Base-by-base conservation (phyloP, 2,113 vertebrate species). In the Halcyon malimbica region DNA sequence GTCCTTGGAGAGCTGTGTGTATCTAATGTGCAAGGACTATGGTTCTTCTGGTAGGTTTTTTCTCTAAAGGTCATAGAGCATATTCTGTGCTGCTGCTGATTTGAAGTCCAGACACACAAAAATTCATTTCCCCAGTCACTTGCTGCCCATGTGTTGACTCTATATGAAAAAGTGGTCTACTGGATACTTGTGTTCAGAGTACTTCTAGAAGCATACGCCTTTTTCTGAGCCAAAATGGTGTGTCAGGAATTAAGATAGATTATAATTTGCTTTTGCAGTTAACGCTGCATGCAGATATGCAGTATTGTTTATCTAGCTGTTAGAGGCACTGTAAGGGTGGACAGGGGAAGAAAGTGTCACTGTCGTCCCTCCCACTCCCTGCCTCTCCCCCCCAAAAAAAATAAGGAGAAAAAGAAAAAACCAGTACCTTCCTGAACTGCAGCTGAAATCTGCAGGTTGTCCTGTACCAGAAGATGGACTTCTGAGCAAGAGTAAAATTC, bases 121-220 rank as follows among this genome's bases (percentile, higher is more conserved):
- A 16, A 63, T 33, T 0, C 16, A 35, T 69, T 63, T 37, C 62
- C 62, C 54, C 13, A 39, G 48, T 42, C 31, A n/a, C 12, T 77
- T 64, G 18, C 65, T 83, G 50, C 37, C 42, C 4, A 1, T 17
- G 21, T 50, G 21, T 51, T 73, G 42, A 68, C 42, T 71, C 50
- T 65, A 6, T 4, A 1, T 80, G 68, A 81, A 87, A 56, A 50
- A 0, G 0, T 33, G 5, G 8, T 42, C 29, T 33, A 24, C n/a
- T 56, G 69, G 48, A 0, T 69, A 35, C 18, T 31, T 64, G 17
- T 25, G 12, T n/a, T 65, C 18, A 39, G 68, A 46, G 35, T 31
- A 9, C 20, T 91, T 68, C 17, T 24, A 54, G 44, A 35, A 54
- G 54, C 53, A 41, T 31, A 2, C 9, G 31, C 7, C 11, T 10